These are phyloP conservation scores for Drosophila meridiana DNA, from an alignment of 2,888 invertebrate genomes.

Conservation along the genomic window DNA sequence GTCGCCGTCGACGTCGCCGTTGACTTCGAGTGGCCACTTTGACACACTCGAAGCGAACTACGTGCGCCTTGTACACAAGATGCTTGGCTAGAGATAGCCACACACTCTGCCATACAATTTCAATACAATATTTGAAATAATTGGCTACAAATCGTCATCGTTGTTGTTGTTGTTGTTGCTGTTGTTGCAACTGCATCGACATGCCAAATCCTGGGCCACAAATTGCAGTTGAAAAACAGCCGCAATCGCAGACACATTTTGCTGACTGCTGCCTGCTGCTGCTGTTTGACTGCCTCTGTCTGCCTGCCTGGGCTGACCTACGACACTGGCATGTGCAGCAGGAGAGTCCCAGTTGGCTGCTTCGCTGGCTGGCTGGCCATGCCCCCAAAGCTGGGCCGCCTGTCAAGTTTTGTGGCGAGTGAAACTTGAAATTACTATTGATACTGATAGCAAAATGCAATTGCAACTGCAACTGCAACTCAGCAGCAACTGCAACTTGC, in stretches of 20 bases:
- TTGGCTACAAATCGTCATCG: constrained; percentile 83
- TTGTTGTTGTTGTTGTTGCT: constrained; percentile 40
- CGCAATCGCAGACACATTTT: constrained; percentile 65
- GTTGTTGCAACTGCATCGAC: constrained; percentile 37
- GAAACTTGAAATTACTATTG: constrained; percentile 79
- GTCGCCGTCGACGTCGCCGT: constrained; percentile 26
- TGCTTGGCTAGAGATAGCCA: constrained; percentile 71
- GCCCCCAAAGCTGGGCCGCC: constrained; percentile 30
- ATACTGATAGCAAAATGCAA: constrained; percentile 76
- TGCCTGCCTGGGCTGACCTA: constrained; percentile 62
- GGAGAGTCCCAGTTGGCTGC: constrained; percentile 34
- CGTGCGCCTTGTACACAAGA: constrained; percentile 58
- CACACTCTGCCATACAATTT: constrained; percentile 75
- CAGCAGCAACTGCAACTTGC: constrained; percentile 43
- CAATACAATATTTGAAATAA: constrained; percentile 83
- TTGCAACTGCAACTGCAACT: constrained; percentile 29
- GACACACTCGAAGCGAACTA: constrained; percentile 55
- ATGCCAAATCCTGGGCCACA: constrained; percentile 70
- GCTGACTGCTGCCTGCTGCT: constrained; percentile 13
- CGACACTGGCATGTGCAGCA: constrained; percentile 73
- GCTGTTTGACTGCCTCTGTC: constrained; percentile 29
- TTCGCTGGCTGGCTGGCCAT: constrained; percentile 3
- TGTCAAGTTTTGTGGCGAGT: constrained; percentile 65
- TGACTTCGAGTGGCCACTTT: constrained; percentile 56
- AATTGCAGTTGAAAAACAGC: constrained; percentile 79